Base-by-base conservation (phyloP, 2,113 vertebrate genomes). In the Accipiter virgatus region DNA sequence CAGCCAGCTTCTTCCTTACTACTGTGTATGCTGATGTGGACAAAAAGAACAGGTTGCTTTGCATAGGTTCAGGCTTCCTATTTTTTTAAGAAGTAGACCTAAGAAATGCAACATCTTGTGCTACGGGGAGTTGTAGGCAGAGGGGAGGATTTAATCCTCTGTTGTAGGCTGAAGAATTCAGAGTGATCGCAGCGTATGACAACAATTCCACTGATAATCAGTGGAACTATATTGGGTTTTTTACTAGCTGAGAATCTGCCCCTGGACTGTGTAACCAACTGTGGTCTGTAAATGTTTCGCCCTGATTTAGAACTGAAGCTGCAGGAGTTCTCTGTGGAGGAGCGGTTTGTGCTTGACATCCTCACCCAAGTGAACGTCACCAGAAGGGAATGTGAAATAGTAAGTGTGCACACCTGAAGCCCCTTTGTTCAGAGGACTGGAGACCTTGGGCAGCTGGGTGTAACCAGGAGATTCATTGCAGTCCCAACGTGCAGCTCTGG, bases 291-390 rank as follows among this genome's bases (percentile, higher is more conserved):
- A 16, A 4, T 12, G 5, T 81, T 59, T 86, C 9, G 0, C 32
- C 50, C 42, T 47, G 42, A 0, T 61, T 3, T 47, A 99, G 99
- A 99, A 47, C 95, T 98, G 50, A 98, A 99, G 95, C 98, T 99
- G 90, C 94, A 98, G 72, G 99, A 99, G 42, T 98, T 98, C 95
- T 74, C 95, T 0, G 98, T 98, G 96, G 96, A 98, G 86, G 99
- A 99, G 95, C 98, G 96, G 15, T 92, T 86, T 0, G 99, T 99
- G 81, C 94, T 99, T 15, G 97, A 98, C 95, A 99, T 99, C 94
- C 98, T 99, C 68, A 99, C 99, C 0, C 99, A 99, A 77, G 99
- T 99, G 97, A 99, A 99, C 4, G 98, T 99, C 93, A 99, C 98
- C 45, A 98, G 99, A 74, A 97, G 99, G 25, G 97, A 99, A 27